These are phyloP conservation scores for Zaprionus ghesquierei DNA, from an alignment of 1,140 invertebrate species.

Conservation along the genomic window DNA sequence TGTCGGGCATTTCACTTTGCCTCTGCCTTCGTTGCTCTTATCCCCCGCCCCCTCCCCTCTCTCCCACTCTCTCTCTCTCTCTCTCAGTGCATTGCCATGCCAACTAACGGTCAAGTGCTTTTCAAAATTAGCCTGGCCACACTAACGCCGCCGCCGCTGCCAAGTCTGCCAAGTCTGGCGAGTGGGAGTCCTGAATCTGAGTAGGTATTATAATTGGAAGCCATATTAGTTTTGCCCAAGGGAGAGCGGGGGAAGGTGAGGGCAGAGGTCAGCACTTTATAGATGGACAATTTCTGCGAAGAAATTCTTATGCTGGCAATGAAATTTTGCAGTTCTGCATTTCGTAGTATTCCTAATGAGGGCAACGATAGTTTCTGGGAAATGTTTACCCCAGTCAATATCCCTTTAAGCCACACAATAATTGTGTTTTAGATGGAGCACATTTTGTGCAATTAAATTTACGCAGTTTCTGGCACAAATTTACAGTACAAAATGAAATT, in stretches of 20 bases:
- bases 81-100: slow-evolving; percentile 22
- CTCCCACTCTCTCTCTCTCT: background rate
- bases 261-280: no score
- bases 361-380: no score
- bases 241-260: background rate
- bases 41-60: no score
- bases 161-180: no score
- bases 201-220: background rate
- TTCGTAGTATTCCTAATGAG: background rate
- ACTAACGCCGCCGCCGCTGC: background rate
- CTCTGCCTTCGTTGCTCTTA: no score
- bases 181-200: background rate
- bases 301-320: background rate
- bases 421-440: no score
- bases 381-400: no score
- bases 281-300: background rate
- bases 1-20: slow-evolving; percentile 33
- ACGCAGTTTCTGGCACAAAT: no score
- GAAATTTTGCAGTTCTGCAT: background rate
- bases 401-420: no score
- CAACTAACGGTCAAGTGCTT: slow-evolving; percentile 31
- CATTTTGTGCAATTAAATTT: no score
- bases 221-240: background rate
- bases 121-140: slow-evolving; percentile 24
- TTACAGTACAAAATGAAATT: no score